Base-by-base conservation (phyloP, 2,888 invertebrate genomes). In the Macrosiphum euphorbiae region DNA sequence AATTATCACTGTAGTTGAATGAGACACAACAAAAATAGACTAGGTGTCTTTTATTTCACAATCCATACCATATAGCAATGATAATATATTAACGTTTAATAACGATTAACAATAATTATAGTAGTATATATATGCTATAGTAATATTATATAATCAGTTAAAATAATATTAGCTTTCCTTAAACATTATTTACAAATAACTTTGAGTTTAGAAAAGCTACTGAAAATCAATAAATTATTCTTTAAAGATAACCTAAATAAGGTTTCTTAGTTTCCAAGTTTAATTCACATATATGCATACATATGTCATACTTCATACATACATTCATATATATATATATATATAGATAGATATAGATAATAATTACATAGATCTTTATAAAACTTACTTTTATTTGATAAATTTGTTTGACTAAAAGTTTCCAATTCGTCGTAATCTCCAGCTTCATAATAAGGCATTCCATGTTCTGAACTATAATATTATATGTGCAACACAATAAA, bases 351-450 rank as follows among this genome's bases (percentile, higher is more conserved):
- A n/a, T n/a, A n/a, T n/a, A 26, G 26, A 61, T 58, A 26, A 24
- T 44, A 44, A 5, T 7, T 44, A 7, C 7, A 44, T 89, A 47
- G 26, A 10, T 84, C 35, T 24, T 41, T 28, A 85, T 58, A 58
- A 52, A 92, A 58, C 41, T 94, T 94, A 94, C 94, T 61, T 86
- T 94, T 94, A 67, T 90, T 90, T n/a, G 90, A 90, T 35, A 35
- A 50, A 84, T 84, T 89, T 7, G 61, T 61, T 94, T 90, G 94
- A 94, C 61, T 94, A 41, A 67, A 90, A 3, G 86, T 90, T 67
- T 94, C 94, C n/a, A 94, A 67, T 67, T 94, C 94, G 1, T 90
- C 90, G 52, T 41, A 41, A 86, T 41, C 87, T 85, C 41, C 94
- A 90, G 2, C 67, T 86, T 90, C 61, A 86, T 94, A 94, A n/a